Evolutionary conservation across 2,888 invertebrate genomes (phyloP).

Genomic region (Scaptomyza tumidula): DNA sequence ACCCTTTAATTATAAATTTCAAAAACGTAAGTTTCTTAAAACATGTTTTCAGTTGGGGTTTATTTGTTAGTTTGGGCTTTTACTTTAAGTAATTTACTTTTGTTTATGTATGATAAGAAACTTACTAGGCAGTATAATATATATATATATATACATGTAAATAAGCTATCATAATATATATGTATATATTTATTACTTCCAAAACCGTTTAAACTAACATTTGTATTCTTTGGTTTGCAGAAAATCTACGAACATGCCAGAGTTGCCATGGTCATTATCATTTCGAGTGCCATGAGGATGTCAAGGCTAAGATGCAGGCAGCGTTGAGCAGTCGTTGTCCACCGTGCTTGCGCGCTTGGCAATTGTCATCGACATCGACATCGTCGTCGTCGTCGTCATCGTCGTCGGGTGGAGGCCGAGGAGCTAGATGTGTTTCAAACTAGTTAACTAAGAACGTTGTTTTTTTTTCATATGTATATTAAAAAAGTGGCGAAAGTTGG

Average conservation of each 20-base stretch:
- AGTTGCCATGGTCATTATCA: conserved; percentile 50
- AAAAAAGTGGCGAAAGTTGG: conserved; percentile 15
- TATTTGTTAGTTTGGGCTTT: no score
- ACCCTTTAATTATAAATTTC: no score
- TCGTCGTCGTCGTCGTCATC: neutral
- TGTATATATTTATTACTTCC: no score
- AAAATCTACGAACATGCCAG: conserved; percentile 42
- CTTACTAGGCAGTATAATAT: no score
- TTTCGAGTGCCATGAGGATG: conserved; percentile 50
- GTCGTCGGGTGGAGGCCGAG: neutral
- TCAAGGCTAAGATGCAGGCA: conserved; percentile 32
- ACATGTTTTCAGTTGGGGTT: no score
- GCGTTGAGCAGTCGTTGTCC: conserved; percentile 44
- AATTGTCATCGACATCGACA: conserved; percentile 7
- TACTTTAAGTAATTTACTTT: no score
- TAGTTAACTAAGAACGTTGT: conserved; percentile 32
- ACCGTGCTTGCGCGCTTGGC: conserved; percentile 34
- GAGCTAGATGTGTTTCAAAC: conserved; percentile 33
- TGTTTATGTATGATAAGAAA: no score
- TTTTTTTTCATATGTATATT: conserved; percentile 10
- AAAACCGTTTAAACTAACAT: no score
- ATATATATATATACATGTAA: no score
- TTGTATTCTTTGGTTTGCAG: conserved; percentile 12
- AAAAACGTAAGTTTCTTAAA: no score
- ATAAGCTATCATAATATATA: no score